Evolutionary conservation across 2,797 vertebrate species (phyloP), one percentile per base, ranked within the genome.

Genomic region (Xiphophorus birchmanni): DNA sequence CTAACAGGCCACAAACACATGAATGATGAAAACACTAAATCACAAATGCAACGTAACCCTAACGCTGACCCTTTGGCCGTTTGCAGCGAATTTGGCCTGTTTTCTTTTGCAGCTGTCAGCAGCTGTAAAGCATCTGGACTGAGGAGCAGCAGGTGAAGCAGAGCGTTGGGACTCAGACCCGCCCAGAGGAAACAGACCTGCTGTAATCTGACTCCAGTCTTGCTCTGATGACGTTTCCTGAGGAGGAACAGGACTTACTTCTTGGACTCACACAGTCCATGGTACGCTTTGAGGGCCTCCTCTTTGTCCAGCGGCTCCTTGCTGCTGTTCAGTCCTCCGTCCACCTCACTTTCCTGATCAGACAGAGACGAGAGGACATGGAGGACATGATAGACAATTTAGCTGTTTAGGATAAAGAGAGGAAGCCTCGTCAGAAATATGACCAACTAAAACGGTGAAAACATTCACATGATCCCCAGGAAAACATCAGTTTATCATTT

Each of bases 231-330:
- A 9, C 0, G 12, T 44, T 21, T 6, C 15, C 5, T 12, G 17
- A 44, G 13, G 40, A 60, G 8, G 4, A 67, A 17, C 9, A 11
- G 74, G 74, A 79, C 95, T 94, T 95, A 99, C 98, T 95, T 95
- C 76, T 98, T 98, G 0, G 97, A 96, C 94, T 98, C 95, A 0
- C 92, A 95, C 80, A 98, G 91, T 7, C 96, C 96, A 3, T 97
- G 95, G 74, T 97, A 97, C 0, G 95, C 96, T 80, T 94, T 92
- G 0, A 96, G 91, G 0, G 90, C 95, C 0, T 97, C 96, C 13
- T 97, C 96, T 84, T 93, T 93, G 71, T 97, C 96, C 5, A 96
- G 47, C 0, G 96, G 92, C 83, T 94, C 96, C 76, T 95, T 95
- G 5, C 95, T 96, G 94, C 94, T 95, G 0, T 93, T 94, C 95